phyloP scores from a whole-genome alignment of 2,113 vertebrate genomes.

The Melanerpes aurifrons region DNA sequence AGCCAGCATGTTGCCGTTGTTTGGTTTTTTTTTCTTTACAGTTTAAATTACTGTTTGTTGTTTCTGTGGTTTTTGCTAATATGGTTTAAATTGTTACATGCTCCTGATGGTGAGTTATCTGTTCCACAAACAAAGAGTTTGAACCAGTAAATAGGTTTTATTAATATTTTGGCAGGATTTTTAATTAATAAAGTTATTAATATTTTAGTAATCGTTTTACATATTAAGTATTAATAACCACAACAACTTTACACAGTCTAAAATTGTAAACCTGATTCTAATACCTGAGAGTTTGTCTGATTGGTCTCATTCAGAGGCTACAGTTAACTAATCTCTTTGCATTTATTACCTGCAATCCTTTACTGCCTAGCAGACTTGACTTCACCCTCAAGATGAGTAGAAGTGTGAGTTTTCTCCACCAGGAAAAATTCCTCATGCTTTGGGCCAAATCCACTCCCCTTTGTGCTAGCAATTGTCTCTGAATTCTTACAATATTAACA shows the following conservation, averaged over 20 bases:
- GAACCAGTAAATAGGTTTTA: no score
- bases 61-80: no score
- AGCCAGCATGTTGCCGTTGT: no score
- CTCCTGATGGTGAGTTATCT: no score
- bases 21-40: no score
- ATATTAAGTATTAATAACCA: no score
- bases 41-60: no score
- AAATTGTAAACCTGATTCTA: background rate
- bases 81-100: no score
- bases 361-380: background rate
- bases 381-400: background rate
- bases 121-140: no score
- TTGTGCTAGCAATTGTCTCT: constrained; percentile 16
- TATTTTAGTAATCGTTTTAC: no score
- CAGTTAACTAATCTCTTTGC: background rate
- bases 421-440: background rate
- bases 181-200: no score
- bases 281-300: background rate
- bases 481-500: background rate
- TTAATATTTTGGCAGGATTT: no score
- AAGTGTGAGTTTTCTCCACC: background rate
- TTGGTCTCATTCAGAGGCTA: background rate
- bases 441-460: background rate
- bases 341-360: background rate
- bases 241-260: background rate